phyloP scores from a whole-genome alignment of 2,113 vertebrate genomes.

The Ammospiza caudacuta region DNA sequence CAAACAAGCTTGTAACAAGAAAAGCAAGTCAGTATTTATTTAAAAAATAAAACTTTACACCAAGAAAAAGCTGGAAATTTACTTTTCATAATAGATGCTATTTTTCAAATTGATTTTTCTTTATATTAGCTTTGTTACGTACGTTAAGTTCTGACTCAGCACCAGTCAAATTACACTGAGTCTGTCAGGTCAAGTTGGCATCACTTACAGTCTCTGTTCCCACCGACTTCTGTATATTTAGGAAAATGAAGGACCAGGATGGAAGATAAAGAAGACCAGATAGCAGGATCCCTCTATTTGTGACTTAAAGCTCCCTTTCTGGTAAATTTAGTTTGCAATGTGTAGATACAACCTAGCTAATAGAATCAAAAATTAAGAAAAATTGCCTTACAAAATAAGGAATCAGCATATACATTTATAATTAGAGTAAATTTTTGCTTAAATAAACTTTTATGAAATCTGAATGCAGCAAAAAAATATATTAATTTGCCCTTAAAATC shows the following conservation, averaged over 20 bases:
- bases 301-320: not conserved
- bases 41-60: not conserved
- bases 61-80: not conserved
- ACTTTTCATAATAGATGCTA: not conserved
- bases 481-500: not conserved
- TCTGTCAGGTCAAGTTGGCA: not conserved
- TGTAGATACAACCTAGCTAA: not conserved
- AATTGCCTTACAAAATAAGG: not conserved
- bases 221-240: not conserved
- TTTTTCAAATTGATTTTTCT: not conserved
- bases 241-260: not conserved
- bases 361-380: not conserved
- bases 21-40: not conserved
- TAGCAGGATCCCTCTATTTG: not conserved
- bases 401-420: not conserved
- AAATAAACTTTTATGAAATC: not conserved
- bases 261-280: not conserved
- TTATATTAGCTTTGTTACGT: not conserved
- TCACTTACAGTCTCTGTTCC: not conserved
- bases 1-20: not conserved
- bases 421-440: not conserved
- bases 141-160: not conserved
- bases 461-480: not conserved
- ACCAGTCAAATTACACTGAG: not conserved
- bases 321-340: not conserved